These are phyloP conservation scores for Agrypnus murinus DNA, from an alignment of 2,888 invertebrate genomes.

Conservation along the genomic window DNA sequence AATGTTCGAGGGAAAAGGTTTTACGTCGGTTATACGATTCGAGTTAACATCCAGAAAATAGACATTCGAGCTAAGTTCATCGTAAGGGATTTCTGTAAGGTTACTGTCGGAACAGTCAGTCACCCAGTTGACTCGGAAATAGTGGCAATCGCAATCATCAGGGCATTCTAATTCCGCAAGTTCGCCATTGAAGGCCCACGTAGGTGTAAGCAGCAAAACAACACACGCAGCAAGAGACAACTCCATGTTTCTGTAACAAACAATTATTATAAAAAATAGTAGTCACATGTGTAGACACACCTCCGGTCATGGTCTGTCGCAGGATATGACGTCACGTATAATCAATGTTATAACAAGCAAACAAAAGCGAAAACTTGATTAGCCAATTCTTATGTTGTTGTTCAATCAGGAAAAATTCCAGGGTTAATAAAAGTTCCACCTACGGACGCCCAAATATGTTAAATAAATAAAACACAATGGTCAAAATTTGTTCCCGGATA, in stretches of 20 bases:
- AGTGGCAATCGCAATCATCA: conserved; percentile 84
- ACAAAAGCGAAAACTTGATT: conserved; percentile 17
- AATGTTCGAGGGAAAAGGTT: conserved; percentile 79
- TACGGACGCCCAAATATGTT: neutral
- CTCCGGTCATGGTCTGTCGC: conserved; percentile 10
- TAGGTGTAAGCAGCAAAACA: conserved; percentile 1
- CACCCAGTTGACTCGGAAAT: conserved; percentile 85
- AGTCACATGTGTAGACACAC: conserved; percentile 24
- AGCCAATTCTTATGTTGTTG: conserved; percentile 14
- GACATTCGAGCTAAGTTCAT: conserved; percentile 80
- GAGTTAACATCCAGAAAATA: conserved; percentile 83
- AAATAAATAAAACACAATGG: conserved; percentile 1
- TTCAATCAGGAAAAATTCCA: conserved; percentile 14
- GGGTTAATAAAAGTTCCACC: conserved; percentile 9
- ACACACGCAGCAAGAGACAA: conserved; percentile 14
- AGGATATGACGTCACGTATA: conserved; percentile 31
- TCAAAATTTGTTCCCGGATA: neutral
- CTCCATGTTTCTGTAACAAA: conserved; percentile 45
- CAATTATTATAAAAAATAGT: conserved; percentile 9
- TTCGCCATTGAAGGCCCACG: conserved; percentile 75
- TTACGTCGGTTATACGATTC: conserved; percentile 77
- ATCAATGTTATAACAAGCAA: conserved; percentile 22
- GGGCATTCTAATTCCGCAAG: conserved; percentile 81
- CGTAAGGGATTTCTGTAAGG: conserved; percentile 80
- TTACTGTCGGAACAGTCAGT: conserved; percentile 85